A percentile compares a stretch with the other conserved stretches of the same genome.
phyloP scores from a whole-genome alignment of 2,888 invertebrate genomes.

The Drosophila nr. perissopoda region DNA sequence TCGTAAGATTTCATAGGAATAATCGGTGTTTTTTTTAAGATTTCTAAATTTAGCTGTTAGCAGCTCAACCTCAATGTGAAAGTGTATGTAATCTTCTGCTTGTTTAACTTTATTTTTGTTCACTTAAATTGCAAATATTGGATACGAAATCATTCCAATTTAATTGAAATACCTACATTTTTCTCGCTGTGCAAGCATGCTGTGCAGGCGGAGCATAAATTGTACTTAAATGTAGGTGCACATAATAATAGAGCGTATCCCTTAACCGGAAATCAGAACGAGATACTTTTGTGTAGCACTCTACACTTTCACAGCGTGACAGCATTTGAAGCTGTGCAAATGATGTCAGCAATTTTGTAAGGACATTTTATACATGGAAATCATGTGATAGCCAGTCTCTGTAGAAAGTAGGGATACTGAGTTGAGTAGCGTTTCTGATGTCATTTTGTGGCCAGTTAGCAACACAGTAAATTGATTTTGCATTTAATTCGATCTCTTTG shows the following conservation, averaged over 20 bases:
- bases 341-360: slow-evolving; percentile 55
- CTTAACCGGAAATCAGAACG: slow-evolving; percentile 38
- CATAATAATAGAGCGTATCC: slow-evolving; percentile 19
- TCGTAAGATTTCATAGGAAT: neutral
- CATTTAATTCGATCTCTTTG: slow-evolving; percentile 50
- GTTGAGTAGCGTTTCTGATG: slow-evolving; percentile 46
- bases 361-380: slow-evolving; percentile 31
- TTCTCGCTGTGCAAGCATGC: neutral
- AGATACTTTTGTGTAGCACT: slow-evolving; percentile 10
- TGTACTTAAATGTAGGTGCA: slow-evolving; percentile 50
- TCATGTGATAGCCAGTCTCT: neutral
- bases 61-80: neutral
- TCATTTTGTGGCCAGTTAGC: slow-evolving; percentile 43
- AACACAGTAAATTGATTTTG: slow-evolving; percentile 55
- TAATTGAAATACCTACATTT: neutral
- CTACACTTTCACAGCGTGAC: slow-evolving; percentile 2
- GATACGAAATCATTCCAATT: neutral
- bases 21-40: neutral
- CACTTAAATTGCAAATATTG: neutral
- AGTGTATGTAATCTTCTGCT: neutral
- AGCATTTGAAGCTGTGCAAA: slow-evolving; percentile 23
- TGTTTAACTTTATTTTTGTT: neutral
- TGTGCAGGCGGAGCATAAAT: slow-evolving; percentile 64
- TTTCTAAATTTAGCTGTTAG: neutral
- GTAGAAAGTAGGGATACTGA: slow-evolving; percentile 6